Percentiles rank a stretch among this genome's conserved stretches.
phyloP scores from a whole-genome alignment of 1,140 invertebrate genomes.

The Leptoteleia sp. region DNA sequence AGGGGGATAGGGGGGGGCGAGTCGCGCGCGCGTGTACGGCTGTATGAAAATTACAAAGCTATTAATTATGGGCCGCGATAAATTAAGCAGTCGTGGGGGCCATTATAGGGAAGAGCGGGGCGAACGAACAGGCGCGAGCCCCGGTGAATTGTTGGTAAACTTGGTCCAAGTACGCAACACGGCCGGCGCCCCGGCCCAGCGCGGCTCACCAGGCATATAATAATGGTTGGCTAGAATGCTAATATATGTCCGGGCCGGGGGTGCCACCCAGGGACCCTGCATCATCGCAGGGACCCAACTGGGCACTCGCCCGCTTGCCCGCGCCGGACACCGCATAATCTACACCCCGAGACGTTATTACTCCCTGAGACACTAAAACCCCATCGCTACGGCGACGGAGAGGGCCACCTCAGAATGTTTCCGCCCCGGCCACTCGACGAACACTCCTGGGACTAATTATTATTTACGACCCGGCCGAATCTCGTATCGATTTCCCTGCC shows the following conservation, averaged over 20 bases:
- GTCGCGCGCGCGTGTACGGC: conserved; percentile 69
- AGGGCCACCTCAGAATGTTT: conserved; percentile 55
- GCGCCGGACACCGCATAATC: conserved; percentile 80
- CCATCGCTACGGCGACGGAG: conserved; percentile 48
- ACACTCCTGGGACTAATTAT: conserved; percentile 59
- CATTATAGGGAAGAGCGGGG: conserved; percentile 78
- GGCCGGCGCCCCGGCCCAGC: conserved; percentile 75
- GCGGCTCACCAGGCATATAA: conserved; percentile 80
- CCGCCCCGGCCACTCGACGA: conserved; percentile 42
- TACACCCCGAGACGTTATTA: conserved; percentile 81
- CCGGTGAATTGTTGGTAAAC: conserved; percentile 82
- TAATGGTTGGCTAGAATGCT: conserved; percentile 82
- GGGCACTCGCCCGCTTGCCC: conserved; percentile 77
- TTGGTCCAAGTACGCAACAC: conserved; percentile 81
- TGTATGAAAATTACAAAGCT: conserved; percentile 82
- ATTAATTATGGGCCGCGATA: conserved; percentile 81
- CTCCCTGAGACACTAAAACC: conserved; percentile 81
- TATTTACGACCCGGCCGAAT: conserved; percentile 46
- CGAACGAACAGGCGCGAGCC: conserved; percentile 70
- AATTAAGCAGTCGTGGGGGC: conserved; percentile 80
- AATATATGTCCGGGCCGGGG: conserved; percentile 80
- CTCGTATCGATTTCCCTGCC: conserved; percentile 28
- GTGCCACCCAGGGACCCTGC: conserved; percentile 80
- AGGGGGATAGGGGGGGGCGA: conserved; percentile 27
- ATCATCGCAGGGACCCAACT: conserved; percentile 81